Evolutionary conservation across 2,888 invertebrate genomes (phyloP).

Genomic region (Nemurella pictetii): DNA sequence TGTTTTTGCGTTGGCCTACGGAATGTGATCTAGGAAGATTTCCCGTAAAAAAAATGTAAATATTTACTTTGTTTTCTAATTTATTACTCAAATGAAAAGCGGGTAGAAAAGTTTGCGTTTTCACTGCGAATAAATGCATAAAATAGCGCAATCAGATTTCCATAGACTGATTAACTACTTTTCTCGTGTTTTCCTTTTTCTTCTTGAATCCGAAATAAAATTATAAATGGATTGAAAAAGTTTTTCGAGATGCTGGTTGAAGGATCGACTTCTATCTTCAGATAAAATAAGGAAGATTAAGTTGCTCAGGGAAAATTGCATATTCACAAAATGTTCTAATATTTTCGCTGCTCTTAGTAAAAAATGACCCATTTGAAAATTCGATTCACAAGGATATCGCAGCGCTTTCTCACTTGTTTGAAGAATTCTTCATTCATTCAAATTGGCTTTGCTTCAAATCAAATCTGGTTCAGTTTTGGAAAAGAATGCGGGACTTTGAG

Average conservation of each 20-base stretch:
- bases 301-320: constrained; percentile 5
- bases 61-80: neutral
- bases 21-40: neutral
- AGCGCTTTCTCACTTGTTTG: too few relatives aligned
- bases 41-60: neutral
- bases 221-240: neutral
- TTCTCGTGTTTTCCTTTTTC: neutral
- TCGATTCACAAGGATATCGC: neutral
- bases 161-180: neutral
- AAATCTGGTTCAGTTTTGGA: too few relatives aligned
- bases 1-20: neutral
- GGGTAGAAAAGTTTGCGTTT: neutral
- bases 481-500: too few relatives aligned
- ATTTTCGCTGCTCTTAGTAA: neutral
- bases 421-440: too few relatives aligned
- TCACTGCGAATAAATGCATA: neutral
- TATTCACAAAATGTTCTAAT: neutral
- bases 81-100: neutral
- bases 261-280: neutral
- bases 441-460: too few relatives aligned
- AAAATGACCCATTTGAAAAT: neutral
- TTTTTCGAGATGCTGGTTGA: neutral
- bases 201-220: neutral
- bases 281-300: constrained; percentile 5
- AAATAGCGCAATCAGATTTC: neutral